Percentiles rank a stretch among this genome's conserved stretches.
Conservation (phyloP, 2,888 invertebrate genomes). For the Capitulum mitella region DNA sequence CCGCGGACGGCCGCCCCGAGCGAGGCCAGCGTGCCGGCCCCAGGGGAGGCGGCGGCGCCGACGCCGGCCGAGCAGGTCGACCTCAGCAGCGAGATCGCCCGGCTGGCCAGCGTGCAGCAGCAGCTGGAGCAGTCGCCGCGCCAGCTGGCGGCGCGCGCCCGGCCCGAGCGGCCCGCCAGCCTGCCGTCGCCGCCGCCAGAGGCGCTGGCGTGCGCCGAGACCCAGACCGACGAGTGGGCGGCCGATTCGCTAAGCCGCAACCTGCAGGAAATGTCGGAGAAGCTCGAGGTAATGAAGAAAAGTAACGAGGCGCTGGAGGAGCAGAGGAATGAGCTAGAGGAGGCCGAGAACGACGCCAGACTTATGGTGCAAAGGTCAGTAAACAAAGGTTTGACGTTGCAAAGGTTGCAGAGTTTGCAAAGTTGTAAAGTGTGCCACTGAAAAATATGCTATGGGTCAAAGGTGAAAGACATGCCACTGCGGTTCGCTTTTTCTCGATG, state of each 20-base stretch:
- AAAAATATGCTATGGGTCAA: too few relatives aligned
- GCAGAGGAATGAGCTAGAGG: conserved; percentile 17
- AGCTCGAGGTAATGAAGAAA: background rate
- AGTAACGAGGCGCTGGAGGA: background rate
- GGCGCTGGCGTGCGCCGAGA: background rate
- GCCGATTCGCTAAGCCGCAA: background rate
- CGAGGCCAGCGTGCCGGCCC: background rate
- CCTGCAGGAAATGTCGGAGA: background rate
- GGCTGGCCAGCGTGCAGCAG: background rate
- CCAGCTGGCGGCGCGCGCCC: background rate
- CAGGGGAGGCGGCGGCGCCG: background rate
- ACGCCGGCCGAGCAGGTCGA: background rate
- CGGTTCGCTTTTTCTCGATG: background rate
- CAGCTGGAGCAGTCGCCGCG: background rate
- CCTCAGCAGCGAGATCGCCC: conserved; percentile 2
- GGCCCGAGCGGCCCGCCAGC: background rate
- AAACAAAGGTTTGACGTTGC: background rate
- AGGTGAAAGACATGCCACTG: too few relatives aligned
- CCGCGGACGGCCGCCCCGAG: background rate
- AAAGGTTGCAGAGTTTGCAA: background rate
- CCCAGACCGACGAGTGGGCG: too few relatives aligned
- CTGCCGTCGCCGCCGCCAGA: background rate
- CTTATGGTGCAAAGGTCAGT: conserved; percentile 22
- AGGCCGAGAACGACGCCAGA: conserved; percentile 24
- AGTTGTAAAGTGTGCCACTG: background rate